Evolutionary conservation across 1,140 invertebrate species (phyloP), one percentile per base, ranked within the genome.

Genomic region (Ladona fulva): DNA sequence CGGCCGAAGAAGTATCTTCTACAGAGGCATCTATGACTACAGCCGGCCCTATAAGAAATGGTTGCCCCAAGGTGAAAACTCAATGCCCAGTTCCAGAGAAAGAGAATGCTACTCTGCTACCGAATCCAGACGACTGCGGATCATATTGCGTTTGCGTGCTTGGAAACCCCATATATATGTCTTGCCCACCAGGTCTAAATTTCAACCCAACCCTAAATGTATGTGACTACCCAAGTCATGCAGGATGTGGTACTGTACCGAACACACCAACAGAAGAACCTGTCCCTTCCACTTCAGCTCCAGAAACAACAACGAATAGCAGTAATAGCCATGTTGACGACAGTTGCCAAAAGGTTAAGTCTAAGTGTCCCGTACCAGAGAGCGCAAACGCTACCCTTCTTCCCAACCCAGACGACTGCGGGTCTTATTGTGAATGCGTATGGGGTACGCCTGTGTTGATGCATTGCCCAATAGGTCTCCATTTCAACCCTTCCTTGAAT

Each of bases 161-260:
- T 16, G 79, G 81, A 19, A 52, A 11, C 5, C 74, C 80, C 5
- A 76, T 78, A 44, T n/a, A 79, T 14, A 77, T 79, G 37, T 14
- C 76, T 5, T 79, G 78, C 22, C 78, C 78, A 7, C 12, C 19
- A 66, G 78, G 78, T 0, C 59, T 79, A 10, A 44, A 79, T 52
- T 79, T 77, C 76, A 82, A 83, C 75, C 79, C 80, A 25, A 59
- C 0, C 8, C 25, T 79, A 8, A 77, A 77, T 74, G 77, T 81
- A 12, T 83, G 82, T 77, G 81, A 83, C 78, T 83, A 66, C 25
- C 78, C 78, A 3, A 66, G 76, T n/a, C 25, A 25, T 24, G 78
- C 76, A 24, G 76, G 76, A 0, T 79, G 78, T 29, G 22, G 42
- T 25, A 37, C 29, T 19, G 1, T 6, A 66, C 52, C 52, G 16